phyloP scores from a whole-genome alignment of 2,113 vertebrate genomes.

The Eulemur rufifrons region DNA sequence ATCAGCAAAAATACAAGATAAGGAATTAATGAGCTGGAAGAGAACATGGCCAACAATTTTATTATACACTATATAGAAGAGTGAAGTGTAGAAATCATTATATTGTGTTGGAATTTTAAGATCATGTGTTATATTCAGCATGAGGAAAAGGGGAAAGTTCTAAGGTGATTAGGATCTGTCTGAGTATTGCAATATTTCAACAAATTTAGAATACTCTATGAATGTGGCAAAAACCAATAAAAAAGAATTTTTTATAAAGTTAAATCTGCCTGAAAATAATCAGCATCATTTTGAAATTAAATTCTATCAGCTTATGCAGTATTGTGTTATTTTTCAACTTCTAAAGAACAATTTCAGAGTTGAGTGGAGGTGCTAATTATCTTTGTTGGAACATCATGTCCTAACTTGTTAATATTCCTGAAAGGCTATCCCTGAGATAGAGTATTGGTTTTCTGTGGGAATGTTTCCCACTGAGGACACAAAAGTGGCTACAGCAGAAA shows the following conservation, averaged over 20 bases:
- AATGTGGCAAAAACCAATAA: not conserved
- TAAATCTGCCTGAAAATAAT: conserved; percentile 39
- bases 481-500: not conserved
- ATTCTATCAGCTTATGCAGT: conserved; percentile 45
- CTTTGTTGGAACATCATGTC: conserved; percentile 39
- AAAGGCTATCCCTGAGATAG: conserved; percentile 41
- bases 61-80: not conserved
- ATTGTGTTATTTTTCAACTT: conserved; percentile 51
- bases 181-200: conserved; percentile 1
- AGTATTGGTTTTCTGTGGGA: conserved; percentile 18
- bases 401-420: conserved; percentile 70
- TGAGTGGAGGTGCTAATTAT: conserved; percentile 69
- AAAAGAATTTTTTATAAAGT: conserved; percentile 19
- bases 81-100: not conserved
- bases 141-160: not conserved
- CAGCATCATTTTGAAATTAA: conserved; percentile 58
- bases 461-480: not conserved
- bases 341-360: conserved; percentile 59
- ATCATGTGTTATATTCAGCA: not conserved
- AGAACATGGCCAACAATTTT: not conserved
- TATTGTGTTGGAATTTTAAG: not conserved
- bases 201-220: not conserved
- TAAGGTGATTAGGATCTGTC: not conserved
- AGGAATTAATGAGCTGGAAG: not conserved
- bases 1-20: not conserved